Evolutionary conservation across 2,797 vertebrate genomes (phyloP), one percentile per base, ranked within the genome.

Genomic region (Neosalanx taihuensis): DNA sequence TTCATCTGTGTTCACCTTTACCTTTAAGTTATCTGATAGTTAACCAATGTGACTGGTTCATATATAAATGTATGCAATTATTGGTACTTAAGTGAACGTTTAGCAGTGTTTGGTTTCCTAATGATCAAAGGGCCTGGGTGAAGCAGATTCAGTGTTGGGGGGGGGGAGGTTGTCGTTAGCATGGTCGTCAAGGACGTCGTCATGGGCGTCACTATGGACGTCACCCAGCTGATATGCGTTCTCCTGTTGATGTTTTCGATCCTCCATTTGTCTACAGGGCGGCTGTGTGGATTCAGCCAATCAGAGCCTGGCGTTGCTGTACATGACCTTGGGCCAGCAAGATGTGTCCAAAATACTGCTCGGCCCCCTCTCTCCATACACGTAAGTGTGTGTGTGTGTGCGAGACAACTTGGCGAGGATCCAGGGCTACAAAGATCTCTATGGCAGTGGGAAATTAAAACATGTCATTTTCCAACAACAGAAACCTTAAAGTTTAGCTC

Each of bases 291-390:
- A 98, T 88, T 99, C 98, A 0, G 90, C 94, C 89, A 99, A 96
- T 93, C 97, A 99, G 90, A 98, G 95, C 86, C 89, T 99, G 82
- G 94, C 92, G 46, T 79, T 99, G 53, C 91, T 99, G 65, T 92
- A 97, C 81, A 99, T 99, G 98, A 97, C 95, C 79, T 94, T 99
- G 86, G 96, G 98, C 83, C 97, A 98, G 72, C 95, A 95, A 83
- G 97, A 99, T 66, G 97, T 99, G 89, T 99, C 97, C 65, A 99
- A 99, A 94, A 89, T 94, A 76, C 91, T 98, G 41, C 89, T 98
- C 2, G 98, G 97, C 89, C 95, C 97, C 2, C 93, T 99, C 63
- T 99, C 97, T 15, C 94, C 96, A 0, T 98, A 98, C 89, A 98
- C 96, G 68, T 70, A 70, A 35, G 64, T 73, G 51, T 56, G 94